Evolutionary conservation across 2,888 invertebrate species (phyloP).

Genomic region (Masnerella sp.): DNA sequence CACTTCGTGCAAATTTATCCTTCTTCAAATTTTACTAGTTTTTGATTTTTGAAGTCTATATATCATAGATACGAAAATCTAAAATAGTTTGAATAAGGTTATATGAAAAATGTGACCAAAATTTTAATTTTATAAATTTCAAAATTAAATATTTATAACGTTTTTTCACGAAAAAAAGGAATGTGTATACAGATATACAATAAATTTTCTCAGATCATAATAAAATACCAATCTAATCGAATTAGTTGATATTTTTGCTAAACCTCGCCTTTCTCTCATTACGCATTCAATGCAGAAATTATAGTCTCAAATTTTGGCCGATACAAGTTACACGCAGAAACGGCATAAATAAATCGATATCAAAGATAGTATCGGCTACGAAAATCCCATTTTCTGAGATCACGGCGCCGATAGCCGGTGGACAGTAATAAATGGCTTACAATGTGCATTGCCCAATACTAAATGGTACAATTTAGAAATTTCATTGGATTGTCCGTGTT

Average conservation of each 20-base stretch:
- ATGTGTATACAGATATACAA: no score
- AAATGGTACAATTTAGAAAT: constrained; percentile 52
- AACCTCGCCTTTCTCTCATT: constrained; percentile 49
- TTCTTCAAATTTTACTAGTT: no score
- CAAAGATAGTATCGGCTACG: constrained; percentile 47
- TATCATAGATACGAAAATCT: no score
- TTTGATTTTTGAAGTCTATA: no score
- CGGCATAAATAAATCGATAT: constrained; percentile 45
- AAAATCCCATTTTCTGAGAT: constrained; percentile 48
- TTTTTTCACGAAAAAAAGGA: no score
- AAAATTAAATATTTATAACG: no score
- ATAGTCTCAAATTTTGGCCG: constrained; percentile 49
- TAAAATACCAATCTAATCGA: no score
- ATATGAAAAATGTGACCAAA: no score
- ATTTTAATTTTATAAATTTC: no score
- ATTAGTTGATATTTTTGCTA: constrained; percentile 23
- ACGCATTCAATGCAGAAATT: constrained; percentile 42
- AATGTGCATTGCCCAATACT: constrained; percentile 46
- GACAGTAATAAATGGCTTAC: constrained; percentile 52
- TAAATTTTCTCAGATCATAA: no score
- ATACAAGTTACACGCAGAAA: constrained; percentile 38
- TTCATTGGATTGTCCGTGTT: constrained; percentile 42
- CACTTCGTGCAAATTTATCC: no score
- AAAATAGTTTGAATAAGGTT: no score
- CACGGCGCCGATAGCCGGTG: constrained; percentile 30